These are phyloP conservation scores for Hirudinaria manillensis DNA, from an alignment of 2,888 invertebrate species.

Conservation along the genomic window DNA sequence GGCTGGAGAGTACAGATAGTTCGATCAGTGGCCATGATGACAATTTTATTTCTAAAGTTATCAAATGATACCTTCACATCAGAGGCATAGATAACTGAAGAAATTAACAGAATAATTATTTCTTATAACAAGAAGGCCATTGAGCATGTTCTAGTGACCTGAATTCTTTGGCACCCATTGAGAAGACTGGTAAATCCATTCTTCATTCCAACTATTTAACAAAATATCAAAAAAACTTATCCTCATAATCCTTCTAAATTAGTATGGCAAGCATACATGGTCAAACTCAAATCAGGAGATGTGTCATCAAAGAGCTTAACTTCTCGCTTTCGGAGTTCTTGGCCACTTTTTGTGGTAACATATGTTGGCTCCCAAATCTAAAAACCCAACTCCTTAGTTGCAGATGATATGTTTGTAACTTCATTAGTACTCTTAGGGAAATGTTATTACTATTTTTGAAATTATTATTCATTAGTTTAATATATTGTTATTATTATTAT, in stretches of 20 bases:
- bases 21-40: conserved; percentile 12
- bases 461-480: too few relatives aligned
- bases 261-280: neutral
- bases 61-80: conserved; percentile 25
- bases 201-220: conserved; percentile 25
- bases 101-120: neutral
- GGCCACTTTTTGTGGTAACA: conserved; percentile 5
- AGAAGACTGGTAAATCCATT: neutral
- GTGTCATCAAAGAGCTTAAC: conserved; percentile 28
- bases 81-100: conserved; percentile 17
- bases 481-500: too few relatives aligned
- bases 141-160: neutral
- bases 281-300: conserved; percentile 13
- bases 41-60: conserved; percentile 13
- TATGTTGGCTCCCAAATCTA: conserved; percentile 11
- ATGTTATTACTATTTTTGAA: too few relatives aligned
- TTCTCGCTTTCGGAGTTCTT: conserved; percentile 1
- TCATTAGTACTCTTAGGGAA: too few relatives aligned
- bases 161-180: conserved; percentile 23
- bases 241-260: neutral
- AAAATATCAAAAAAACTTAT: neutral
- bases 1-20: conserved; percentile 4
- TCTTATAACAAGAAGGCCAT: too few relatives aligned
- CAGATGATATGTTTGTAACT: too few relatives aligned
- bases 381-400: neutral